These are phyloP conservation scores for Nymphicus hollandicus DNA, from an alignment of 2,113 vertebrate genomes.

Conservation along the genomic window DNA sequence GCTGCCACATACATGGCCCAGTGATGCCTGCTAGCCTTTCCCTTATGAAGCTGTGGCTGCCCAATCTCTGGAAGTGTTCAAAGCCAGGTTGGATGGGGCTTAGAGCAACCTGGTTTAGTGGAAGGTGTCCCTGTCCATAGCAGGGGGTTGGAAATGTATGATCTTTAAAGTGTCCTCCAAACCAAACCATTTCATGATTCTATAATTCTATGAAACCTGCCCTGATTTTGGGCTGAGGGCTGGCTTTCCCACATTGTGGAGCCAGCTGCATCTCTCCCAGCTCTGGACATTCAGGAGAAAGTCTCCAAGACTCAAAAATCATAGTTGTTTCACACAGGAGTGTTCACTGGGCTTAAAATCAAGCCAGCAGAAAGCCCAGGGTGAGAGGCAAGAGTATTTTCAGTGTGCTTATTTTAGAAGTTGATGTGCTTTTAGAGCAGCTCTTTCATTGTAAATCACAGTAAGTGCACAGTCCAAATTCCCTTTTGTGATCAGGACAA, in stretches of 20 bases:
- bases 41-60: not conserved
- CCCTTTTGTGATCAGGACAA: not conserved
- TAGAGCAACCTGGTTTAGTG: not conserved
- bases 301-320: not conserved
- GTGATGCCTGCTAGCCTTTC: not conserved
- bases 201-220: not conserved
- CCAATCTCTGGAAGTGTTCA: not conserved
- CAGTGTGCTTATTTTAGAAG: not conserved
- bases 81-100: not conserved
- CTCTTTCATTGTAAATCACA: not conserved
- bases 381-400: not conserved
- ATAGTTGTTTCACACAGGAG: not conserved
- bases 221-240: not conserved
- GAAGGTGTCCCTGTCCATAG: not conserved
- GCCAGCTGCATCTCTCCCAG: not conserved
- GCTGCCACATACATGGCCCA: not conserved
- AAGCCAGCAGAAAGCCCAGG: not conserved
- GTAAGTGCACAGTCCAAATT: fast-evolving
- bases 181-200: not conserved
- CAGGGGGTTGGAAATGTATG: not conserved
- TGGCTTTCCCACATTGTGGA: fast-evolving
- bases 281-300: not conserved
- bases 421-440: fast-evolving
- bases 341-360: not conserved
- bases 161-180: not conserved